Percentiles rank a stretch among this genome's conserved stretches.
phyloP scores from a whole-genome alignment of 2,888 invertebrate genomes.

The Dexiosoma caninum region DNA sequence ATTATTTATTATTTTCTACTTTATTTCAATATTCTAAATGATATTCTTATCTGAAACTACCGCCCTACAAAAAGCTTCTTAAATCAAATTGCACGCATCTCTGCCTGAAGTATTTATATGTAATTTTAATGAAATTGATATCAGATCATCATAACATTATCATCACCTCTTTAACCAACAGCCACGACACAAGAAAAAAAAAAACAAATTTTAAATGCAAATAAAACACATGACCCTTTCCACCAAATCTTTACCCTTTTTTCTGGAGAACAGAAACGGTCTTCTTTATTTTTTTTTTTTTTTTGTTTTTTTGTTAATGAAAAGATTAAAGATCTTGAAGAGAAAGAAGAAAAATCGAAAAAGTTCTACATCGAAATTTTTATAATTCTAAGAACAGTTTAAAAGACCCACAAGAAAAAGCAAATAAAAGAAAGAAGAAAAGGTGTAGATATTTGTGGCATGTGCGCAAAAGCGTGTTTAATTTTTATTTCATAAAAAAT shows the following conservation, averaged over 20 bases:
- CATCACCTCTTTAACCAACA: conserved; percentile 47
- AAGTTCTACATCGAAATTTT: conserved; percentile 35
- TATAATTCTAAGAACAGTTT: conserved; percentile 55
- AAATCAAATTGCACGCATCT: too few species aligned
- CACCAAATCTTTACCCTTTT: conserved; percentile 12
- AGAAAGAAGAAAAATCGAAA: background rate
- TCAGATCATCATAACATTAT: conserved; percentile 48
- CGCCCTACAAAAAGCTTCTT: too few species aligned
- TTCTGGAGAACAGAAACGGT: background rate
- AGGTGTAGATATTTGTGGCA: conserved; percentile 56
- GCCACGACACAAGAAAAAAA: background rate
- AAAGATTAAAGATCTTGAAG: conserved; percentile 42
- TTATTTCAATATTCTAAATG: too few species aligned
- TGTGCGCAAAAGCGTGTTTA: conserved; percentile 60
- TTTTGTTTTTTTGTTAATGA: background rate
- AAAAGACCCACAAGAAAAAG: conserved; percentile 2
- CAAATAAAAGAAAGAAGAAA: background rate
- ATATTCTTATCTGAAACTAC: too few species aligned
- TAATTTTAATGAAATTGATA: conserved; percentile 60
- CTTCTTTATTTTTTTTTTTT: background rate
- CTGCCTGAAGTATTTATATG: conserved; percentile 6
- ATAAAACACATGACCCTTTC: conserved; percentile 35
- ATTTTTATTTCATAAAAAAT: conserved; percentile 30
- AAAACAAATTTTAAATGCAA: conserved; percentile 37
- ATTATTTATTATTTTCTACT: too few species aligned